Base-by-base conservation (phyloP, 1,140 invertebrate species). In the Thaumatotibia leucotreta region DNA sequence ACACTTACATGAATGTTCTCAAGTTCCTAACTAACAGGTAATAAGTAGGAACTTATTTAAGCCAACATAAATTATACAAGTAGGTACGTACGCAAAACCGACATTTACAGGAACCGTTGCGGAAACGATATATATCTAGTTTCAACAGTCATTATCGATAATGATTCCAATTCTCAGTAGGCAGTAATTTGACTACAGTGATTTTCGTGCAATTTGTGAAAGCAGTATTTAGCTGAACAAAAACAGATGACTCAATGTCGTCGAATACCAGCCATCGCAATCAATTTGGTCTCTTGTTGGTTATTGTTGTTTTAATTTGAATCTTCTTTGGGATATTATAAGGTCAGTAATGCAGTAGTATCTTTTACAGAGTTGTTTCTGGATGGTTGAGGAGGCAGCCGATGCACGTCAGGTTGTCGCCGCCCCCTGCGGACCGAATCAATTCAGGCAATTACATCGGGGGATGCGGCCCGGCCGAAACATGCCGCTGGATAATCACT, bases 401-500 rank as follows among this genome's bases (percentile, higher is more conserved):
- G 23, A 58, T 27, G 27, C 52, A 58, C 52, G 52, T 58, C 52
- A 58, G 52, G 23, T 24, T 27, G 52, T 58, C 52, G 52, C 52
- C 52, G 52, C 52, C 52, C 52, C 52, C 52, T 58, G 52, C 52
- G 52, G 52, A n/a, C 27, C 27, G 24, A 58, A 58, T 31, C 52
- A 58, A 58, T 58, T 58, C 52, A 27, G 52, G 52, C 52, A 58
- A 58, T 58, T 58, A 58, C 52, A 27, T 58, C 11, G 52, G 52
- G 52, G 50, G 50, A 52, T 27, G 50, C 20, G 23, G 50, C 50
- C 23, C 50, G 22, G 50, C 50, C 50, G 11, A 58, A 58, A 58
- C 52, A 58, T 58, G 23, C 52, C 52, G 52, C 52, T 31, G 52
- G 52, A 58, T 58, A 58, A 58, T 58, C 52, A 27, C 52, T 58